These are phyloP conservation scores for Cynopterus brachyotis DNA, from an alignment of 2,113 vertebrate species.

Conservation along the genomic window DNA sequence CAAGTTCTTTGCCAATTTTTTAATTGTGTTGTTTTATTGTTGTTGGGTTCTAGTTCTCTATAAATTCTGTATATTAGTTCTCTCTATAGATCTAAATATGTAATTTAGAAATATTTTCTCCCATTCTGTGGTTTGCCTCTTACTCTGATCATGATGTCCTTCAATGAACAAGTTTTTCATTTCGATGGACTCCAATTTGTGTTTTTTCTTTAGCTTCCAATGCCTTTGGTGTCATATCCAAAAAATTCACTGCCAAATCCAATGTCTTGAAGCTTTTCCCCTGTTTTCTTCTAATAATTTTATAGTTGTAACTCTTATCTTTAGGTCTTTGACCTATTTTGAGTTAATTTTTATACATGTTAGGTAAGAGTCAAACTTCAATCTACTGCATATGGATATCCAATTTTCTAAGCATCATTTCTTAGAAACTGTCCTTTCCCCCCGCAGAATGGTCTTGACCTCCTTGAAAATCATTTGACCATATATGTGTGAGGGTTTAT, in stretches of 20 bases:
- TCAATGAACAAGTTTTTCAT: not conserved
- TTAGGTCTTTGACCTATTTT: not conserved
- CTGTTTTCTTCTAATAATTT: not conserved
- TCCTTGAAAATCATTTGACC: conserved; percentile 2
- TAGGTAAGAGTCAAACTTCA: not conserved
- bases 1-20: not conserved
- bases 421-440: not conserved
- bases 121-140: not conserved
- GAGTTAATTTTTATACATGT: not conserved
- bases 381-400: not conserved
- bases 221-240: not conserved
- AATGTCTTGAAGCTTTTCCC: not conserved
- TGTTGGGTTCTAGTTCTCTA: not conserved
- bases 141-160: not conserved
- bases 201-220: not conserved
- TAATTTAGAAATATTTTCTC: not conserved
- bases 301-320: not conserved
- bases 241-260: not conserved
- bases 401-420: not conserved
- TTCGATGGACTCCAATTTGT: not conserved
- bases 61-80: not conserved
- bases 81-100: not conserved
- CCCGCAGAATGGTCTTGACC: not conserved
- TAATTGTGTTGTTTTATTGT: not conserved
- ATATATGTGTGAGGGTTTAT: not conserved